Evolutionary conservation across 92 coral and sea anemone species (phyloP).

Genomic region (Chrysogorgia sp.): DNA sequence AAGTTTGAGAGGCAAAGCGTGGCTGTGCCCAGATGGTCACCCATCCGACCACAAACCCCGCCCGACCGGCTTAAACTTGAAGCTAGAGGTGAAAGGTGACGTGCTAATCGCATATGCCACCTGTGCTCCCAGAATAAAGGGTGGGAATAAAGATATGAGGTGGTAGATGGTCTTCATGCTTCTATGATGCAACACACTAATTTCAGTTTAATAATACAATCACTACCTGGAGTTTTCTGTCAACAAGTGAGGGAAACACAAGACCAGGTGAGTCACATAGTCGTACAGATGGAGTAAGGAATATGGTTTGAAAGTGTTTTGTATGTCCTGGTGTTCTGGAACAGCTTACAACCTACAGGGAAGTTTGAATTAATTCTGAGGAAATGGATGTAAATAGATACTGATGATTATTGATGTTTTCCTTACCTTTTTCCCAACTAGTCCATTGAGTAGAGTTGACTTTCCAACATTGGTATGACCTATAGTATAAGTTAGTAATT

Average conservation of each 20-base stretch:
- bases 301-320: slow-evolving; percentile 96
- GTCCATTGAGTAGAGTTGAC: slow-evolving; percentile 89
- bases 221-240: slow-evolving; percentile 89
- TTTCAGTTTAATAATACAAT: background rate
- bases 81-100: no score
- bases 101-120: no score
- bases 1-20: no score
- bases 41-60: no score
- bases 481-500: slow-evolving; percentile 7
- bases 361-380: background rate
- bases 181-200: background rate
- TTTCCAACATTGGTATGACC: slow-evolving; percentile 99
- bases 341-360: slow-evolving; percentile 82
- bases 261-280: slow-evolving; percentile 95
- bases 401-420: background rate
- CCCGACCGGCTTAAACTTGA: no score
- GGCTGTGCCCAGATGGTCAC: no score
- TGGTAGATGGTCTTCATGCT: no score
- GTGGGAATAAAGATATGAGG: no score
- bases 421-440: slow-evolving; percentile 85
- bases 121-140: no score
- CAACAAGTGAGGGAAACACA: slow-evolving; percentile 92
- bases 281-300: slow-evolving; percentile 81
- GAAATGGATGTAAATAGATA: no score
- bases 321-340: slow-evolving; percentile 99